These are phyloP conservation scores for Calliphora vomitoria DNA, from an alignment of 2,888 invertebrate species.

Conservation along the genomic window DNA sequence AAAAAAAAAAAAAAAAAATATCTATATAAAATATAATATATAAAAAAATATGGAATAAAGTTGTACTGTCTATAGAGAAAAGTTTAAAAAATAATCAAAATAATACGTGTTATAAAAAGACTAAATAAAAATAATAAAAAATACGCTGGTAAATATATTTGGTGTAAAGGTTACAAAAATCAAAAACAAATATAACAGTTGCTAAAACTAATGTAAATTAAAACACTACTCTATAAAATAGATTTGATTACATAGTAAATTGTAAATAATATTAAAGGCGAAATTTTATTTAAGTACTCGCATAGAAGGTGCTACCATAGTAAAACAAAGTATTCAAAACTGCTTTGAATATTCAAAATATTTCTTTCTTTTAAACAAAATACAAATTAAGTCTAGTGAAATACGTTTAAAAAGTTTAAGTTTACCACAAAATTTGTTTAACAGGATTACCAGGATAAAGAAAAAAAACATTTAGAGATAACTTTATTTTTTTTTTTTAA, in stretches of 20 bases:
- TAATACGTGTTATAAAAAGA: slow-evolving; percentile 3
- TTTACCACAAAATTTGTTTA: not conserved
- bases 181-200: slow-evolving; percentile 10
- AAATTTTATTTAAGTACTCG: slow-evolving; percentile 10
- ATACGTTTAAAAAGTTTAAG: not conserved
- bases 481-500: slow-evolving; percentile 4
- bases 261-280: not conserved
- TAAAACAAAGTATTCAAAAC: not conserved
- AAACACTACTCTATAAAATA: not conserved
- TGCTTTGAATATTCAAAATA: not conserved
- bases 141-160: slow-evolving; percentile 6
- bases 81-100: slow-evolving; percentile 15
- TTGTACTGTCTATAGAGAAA: slow-evolving; percentile 33
- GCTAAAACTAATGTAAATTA: slow-evolving; percentile 2
- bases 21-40: too few species aligned
- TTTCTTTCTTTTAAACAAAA: not conserved
- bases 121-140: slow-evolving; percentile 22
- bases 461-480: not conserved
- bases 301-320: slow-evolving; percentile 20
- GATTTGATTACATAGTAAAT: not conserved
- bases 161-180: slow-evolving; percentile 14
- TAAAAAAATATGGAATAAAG: slow-evolving; percentile 21
- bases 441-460: slow-evolving; percentile 1
- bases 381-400: not conserved
- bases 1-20: slow-evolving; percentile 11